Percentiles rank a stretch among this genome's conserved stretches.
phyloP scores from a whole-genome alignment of 2,113 vertebrate genomes.

The Natator depressus region DNA sequence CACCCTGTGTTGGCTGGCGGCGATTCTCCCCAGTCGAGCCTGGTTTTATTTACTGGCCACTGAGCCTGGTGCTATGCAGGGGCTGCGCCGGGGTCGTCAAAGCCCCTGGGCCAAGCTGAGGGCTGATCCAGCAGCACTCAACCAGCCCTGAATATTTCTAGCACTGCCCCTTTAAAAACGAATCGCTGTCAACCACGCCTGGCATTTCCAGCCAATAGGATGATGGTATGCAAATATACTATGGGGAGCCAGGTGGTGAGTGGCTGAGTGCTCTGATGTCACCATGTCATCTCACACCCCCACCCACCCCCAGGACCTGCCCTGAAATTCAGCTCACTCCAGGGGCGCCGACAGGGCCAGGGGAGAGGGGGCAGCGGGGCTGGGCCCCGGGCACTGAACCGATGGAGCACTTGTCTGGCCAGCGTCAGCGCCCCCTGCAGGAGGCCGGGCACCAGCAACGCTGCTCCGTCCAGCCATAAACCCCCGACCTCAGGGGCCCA shows the following conservation, averaged over 20 bases:
- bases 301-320: too few relatives aligned
- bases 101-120: background rate
- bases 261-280: background rate
- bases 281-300: background rate
- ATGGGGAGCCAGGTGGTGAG: background rate
- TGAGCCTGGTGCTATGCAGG: background rate
- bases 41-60: background rate
- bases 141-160: background rate
- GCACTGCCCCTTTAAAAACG: background rate
- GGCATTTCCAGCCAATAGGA: background rate
- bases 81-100: background rate
- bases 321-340: too few relatives aligned
- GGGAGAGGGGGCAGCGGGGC: background rate
- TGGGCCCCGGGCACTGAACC: too few relatives aligned
- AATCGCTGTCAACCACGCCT: background rate
- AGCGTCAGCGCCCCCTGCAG: background rate
- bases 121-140: background rate
- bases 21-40: background rate
- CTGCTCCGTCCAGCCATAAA: too few relatives aligned
- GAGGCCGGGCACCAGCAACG: too few relatives aligned
- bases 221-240: background rate
- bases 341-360: background rate
- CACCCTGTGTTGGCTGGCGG: background rate
- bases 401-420: background rate
- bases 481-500: too few relatives aligned